Conservation (phyloP, 1,140 invertebrate species). For the Ectropis grisescens region DNA sequence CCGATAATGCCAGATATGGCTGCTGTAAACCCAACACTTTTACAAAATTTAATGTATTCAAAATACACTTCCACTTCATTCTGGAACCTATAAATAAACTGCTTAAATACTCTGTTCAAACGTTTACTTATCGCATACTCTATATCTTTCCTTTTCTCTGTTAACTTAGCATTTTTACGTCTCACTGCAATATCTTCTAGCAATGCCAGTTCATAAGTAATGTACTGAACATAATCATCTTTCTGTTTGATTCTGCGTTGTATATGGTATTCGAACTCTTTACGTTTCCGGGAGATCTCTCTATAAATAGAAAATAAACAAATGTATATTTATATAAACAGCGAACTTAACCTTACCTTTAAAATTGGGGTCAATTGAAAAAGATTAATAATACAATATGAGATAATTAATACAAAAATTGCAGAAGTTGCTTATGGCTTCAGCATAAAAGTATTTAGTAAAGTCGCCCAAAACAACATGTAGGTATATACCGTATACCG, state of each 20-base stretch:
- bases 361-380: no score
- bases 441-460: no score
- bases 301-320: constrained; percentile 61
- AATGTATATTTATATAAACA: no score
- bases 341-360: no score
- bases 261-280: constrained; percentile 80
- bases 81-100: constrained; percentile 74
- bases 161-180: constrained; percentile 70
- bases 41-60: constrained; percentile 80
- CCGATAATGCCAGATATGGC: constrained; percentile 52
- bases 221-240: constrained; percentile 80
- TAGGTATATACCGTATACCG: no score
- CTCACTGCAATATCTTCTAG: constrained; percentile 74
- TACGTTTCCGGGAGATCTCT: constrained; percentile 77
- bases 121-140: constrained; percentile 76
- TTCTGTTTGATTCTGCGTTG: constrained; percentile 76
- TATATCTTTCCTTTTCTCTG: constrained; percentile 75
- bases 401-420: no score
- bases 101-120: constrained; percentile 76
- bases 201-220: constrained; percentile 80
- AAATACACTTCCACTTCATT: constrained; percentile 80
- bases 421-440: no score
- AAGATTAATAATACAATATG: no score
- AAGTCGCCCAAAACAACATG: no score
- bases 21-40: constrained; percentile 70